Evolutionary conservation across 2,797 vertebrate genomes (phyloP), one percentile per base, ranked within the genome.

Genomic region (Threskiornis aethiopicus): DNA sequence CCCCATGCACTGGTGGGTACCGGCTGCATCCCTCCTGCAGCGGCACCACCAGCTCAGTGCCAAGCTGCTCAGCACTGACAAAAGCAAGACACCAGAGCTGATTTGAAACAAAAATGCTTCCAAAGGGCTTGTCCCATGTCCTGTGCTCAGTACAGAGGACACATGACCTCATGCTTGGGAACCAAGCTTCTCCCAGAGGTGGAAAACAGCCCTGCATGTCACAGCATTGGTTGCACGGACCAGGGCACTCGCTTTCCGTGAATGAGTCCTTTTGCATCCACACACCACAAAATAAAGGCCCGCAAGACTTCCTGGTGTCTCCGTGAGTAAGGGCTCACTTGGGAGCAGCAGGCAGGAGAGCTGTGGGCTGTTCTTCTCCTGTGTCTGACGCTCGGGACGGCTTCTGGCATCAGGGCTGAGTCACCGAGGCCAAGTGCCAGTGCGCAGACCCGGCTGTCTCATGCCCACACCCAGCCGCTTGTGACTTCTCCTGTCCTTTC

Each of bases 21-120:
- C 6, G 2, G 19, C n/a, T 57, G n/a, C 37, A 14, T 33, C 31
- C 49, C 18, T 64, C 16, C 61, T 57, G 7, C 0, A 0, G 11
- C 5, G 24, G 22, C 71, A 69, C 37, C 41, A 20, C 25, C 44
- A 62, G 29, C 65, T 52, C 47, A 24, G 22, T 13, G 37, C 46
- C 52, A 44, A 10, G 3, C 51, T 77, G 49, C 70, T 79, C 77
- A 62, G 39, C 13, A 2, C 66, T 52, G 66, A 22, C 21, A 42
- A 52, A 70, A 86, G 21, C 24, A n/a, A 26, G 49, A 24, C 19
- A 31, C 9, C 0, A 0, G 46, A 85, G 42, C 16, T 41, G 13
- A 51, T 37, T 17, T 24, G 16, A 62, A 67, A 54, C 11, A 3
- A 31, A 75, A 77, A 80, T 28, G 13, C 14, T 76, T 67, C 57